Evolutionary conservation across 1,140 invertebrate genomes (phyloP).

Genomic region (Holcopasites calliopsidis): DNA sequence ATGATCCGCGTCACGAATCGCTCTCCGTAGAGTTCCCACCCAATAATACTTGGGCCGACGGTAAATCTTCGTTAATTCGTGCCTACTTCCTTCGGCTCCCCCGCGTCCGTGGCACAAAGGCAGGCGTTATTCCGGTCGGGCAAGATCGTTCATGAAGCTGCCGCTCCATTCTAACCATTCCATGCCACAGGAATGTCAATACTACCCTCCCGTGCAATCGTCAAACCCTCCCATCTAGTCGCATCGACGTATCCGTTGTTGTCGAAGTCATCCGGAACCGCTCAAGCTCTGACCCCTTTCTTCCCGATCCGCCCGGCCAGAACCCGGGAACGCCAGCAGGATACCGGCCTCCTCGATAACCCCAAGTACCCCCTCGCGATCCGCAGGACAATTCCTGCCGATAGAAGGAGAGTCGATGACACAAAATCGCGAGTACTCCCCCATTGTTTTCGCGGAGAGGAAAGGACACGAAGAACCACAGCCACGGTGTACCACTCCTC

Average conservation of each 20-base stretch:
- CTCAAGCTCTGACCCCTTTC: conserved; percentile 48
- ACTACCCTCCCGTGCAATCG: conserved; percentile 44
- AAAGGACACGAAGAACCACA: conserved; percentile 39
- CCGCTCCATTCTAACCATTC: conserved; percentile 51
- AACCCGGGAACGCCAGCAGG: background rate
- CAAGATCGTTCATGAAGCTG: conserved; percentile 47
- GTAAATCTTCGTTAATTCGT: conserved; percentile 42
- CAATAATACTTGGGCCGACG: conserved; percentile 37
- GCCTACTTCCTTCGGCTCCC: conserved; percentile 26
- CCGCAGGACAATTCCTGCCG: conserved; percentile 51
- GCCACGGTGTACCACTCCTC: background rate
- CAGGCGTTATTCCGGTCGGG: conserved; percentile 44
- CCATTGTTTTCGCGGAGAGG: conserved; percentile 63
- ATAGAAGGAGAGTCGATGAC: conserved; percentile 55
- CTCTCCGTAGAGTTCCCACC: background rate
- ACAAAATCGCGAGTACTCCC: conserved; percentile 66
- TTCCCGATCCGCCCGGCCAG: conserved; percentile 34
- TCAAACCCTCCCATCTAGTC: conserved; percentile 29
- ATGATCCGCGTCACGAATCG: background rate
- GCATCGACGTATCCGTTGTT: conserved; percentile 50
- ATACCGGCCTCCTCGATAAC: conserved; percentile 11
- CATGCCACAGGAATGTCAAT: conserved; percentile 55
- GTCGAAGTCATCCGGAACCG: conserved; percentile 46
- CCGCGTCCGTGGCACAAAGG: conserved; percentile 21
- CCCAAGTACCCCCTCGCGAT: conserved; percentile 31